A percentile compares a stretch with the other conserved stretches of the same genome.
Conservation (phyloP, 2,113 vertebrate genomes). For the Xyliphius kryptos region DNA sequence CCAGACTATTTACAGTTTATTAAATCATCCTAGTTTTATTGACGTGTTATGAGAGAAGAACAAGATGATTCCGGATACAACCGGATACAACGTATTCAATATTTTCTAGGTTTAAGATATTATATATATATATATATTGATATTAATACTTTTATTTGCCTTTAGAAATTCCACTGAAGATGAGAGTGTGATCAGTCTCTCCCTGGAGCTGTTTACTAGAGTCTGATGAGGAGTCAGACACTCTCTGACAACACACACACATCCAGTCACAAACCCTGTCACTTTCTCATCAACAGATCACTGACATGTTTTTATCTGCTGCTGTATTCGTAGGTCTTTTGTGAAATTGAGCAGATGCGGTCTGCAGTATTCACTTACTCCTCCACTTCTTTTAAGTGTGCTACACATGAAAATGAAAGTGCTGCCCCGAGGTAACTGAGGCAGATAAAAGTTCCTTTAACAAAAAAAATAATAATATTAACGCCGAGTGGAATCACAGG, state of each 20-base stretch:
- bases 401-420: constrained; percentile 63
- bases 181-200: constrained; percentile 33
- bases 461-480: constrained; percentile 4
- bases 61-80: no score
- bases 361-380: constrained; percentile 61
- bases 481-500: constrained; percentile 26
- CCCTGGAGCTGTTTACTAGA: constrained; percentile 44
- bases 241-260: no score
- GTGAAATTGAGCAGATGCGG: constrained; percentile 54
- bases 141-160: no score
- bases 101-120: no score
- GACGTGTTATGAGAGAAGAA: no score
- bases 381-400: constrained; percentile 62
- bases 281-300: no score
- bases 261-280: constrained; percentile 33
- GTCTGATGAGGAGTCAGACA: constrained; percentile 41
- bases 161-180: no score
- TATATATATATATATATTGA: no score
- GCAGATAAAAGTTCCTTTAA: constrained; percentile 41
- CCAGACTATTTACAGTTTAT: no score
- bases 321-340: constrained; percentile 46
- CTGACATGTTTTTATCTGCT: constrained; percentile 41
- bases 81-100: no score
- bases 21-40: no score
- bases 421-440: constrained; percentile 53